Percentiles rank a stretch among this genome's conserved stretches.
These are phyloP conservation scores for Philaethria dido DNA, from an alignment of 2,888 invertebrate genomes.

Conservation along the genomic window DNA sequence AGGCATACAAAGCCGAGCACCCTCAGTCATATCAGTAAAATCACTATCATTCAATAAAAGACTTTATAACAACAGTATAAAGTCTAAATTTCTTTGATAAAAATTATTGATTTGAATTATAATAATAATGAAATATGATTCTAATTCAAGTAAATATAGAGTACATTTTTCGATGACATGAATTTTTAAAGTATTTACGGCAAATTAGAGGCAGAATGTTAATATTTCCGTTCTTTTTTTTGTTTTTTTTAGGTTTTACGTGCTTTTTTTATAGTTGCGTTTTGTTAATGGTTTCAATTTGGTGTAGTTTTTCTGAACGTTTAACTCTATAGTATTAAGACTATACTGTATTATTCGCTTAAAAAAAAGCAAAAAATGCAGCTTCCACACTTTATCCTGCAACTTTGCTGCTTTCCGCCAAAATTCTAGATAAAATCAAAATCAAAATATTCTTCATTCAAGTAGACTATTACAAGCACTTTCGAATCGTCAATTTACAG, in stretches of 20 bases:
- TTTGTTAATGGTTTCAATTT: conserved; percentile 23
- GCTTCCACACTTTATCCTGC: no score
- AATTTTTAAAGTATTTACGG: conserved; percentile 1
- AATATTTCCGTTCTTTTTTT: conserved; percentile 23
- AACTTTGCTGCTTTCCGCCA: no score
- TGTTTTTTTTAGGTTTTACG: conserved; percentile 14
- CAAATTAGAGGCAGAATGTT: conserved; percentile 31
- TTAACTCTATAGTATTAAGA: neutral
- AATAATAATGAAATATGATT: neutral
- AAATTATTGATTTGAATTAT: neutral
- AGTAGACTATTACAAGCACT: no score
- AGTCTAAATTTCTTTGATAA: neutral
- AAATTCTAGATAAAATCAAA: no score
- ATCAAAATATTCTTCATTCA: no score
- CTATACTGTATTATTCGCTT: neutral
- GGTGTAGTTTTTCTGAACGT: neutral
- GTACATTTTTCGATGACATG: neutral
- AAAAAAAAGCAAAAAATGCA: neutral
- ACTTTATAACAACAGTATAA: conserved; percentile 1
- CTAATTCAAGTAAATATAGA: fast-evolving
- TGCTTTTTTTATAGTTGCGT: conserved; percentile 18
- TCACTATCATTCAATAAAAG: conserved; percentile 16
- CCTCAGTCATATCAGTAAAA: conserved; percentile 26
- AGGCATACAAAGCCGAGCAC: conserved; percentile 36
- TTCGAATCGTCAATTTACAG: no score